phyloP scores from a whole-genome alignment of 2,113 vertebrate species.

The Myiopsitta monachus region DNA sequence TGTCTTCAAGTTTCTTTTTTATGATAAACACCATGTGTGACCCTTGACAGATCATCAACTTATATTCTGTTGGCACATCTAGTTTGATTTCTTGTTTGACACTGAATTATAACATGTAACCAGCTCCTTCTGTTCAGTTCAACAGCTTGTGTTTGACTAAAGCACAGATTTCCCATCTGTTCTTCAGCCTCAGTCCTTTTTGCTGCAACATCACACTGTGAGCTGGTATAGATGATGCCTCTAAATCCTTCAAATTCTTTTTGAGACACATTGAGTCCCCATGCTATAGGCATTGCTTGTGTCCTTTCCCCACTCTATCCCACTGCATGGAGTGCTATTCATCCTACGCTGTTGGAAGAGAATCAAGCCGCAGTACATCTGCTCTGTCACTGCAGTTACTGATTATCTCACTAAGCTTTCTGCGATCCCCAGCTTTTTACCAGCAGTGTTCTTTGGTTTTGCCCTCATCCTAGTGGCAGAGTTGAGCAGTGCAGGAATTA shows the following conservation, averaged over 20 bases:
- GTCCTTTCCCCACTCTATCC: background rate
- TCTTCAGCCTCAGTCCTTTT: slow-evolving; percentile 40
- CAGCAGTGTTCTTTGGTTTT: background rate
- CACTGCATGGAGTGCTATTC: background rate
- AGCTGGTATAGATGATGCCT: slow-evolving; percentile 7
- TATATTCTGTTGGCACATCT: background rate
- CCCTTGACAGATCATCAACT: background rate
- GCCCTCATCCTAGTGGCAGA: background rate
- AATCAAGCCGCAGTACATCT: background rate
- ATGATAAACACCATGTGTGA: background rate
- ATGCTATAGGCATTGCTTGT: background rate
- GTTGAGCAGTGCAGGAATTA: background rate
- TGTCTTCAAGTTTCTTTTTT: background rate
- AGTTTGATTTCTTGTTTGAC: slow-evolving; percentile 18
- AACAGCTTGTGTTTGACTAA: slow-evolving; percentile 55
- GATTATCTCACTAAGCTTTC: background rate
- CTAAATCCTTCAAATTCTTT: slow-evolving; percentile 26
- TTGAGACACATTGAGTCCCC: background rate
- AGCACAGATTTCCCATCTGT: slow-evolving; percentile 50
- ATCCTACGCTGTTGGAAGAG: background rate
- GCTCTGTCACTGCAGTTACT: background rate
- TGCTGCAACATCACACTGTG: background rate
- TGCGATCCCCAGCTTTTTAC: background rate
- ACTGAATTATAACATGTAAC: slow-evolving; percentile 2
- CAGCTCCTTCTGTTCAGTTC: slow-evolving; percentile 17